phyloP scores from a whole-genome alignment of 1,140 invertebrate species.

The Pentalonia nigronervosa region DNA sequence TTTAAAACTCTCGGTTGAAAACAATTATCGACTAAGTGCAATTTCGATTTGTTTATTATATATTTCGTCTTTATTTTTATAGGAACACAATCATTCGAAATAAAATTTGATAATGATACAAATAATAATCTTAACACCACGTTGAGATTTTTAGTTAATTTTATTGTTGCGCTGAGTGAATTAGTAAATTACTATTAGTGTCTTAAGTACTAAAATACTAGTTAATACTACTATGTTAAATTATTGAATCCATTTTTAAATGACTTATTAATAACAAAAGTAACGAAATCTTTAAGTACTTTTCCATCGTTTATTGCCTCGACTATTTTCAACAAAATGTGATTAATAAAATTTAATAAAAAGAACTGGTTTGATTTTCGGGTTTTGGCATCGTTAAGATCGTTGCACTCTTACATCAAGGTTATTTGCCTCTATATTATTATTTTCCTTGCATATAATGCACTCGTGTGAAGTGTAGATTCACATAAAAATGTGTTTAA shows the following conservation, averaged over 20 bases:
- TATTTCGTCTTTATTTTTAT: background rate
- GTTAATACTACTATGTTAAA: background rate
- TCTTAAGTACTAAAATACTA: no score
- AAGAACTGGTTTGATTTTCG: constrained; percentile 55
- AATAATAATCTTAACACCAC: background rate
- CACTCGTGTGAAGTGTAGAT: background rate
- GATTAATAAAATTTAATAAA: background rate
- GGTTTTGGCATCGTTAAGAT: constrained; percentile 36
- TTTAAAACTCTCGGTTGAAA: background rate
- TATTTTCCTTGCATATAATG: background rate
- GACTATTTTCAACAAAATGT: background rate
- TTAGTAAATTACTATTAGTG: background rate
- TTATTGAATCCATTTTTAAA: background rate
- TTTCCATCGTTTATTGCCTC: background rate
- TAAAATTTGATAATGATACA: background rate
- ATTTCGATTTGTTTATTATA: background rate
- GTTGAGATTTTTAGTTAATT: background rate
- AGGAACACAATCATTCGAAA: background rate
- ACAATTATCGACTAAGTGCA: background rate
- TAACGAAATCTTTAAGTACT: no score
- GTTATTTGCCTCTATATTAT: constrained; percentile 10
- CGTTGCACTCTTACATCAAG: constrained; percentile 48
- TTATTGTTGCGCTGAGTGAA: background rate
- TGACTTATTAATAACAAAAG: background rate
- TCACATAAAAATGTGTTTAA: constrained; percentile 10